A percentile compares a stretch with the other conserved stretches of the same genome.
Conservation (phyloP, 1,140 invertebrate species). For the Phymastichus coffea region DNA sequence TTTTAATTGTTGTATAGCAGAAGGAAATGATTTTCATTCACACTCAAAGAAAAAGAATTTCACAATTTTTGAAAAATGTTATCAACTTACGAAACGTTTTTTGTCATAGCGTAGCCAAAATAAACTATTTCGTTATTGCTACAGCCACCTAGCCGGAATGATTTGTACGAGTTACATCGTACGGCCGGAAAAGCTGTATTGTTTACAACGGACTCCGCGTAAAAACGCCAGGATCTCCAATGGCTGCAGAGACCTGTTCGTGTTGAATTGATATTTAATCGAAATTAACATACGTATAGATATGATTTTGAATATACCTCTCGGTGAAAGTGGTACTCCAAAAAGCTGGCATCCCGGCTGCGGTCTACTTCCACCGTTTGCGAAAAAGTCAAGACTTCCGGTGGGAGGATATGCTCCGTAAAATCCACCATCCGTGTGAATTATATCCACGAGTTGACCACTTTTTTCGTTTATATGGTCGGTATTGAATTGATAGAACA, state of each 20-base stretch:
- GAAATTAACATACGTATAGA: neutral
- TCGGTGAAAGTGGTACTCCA: neutral
- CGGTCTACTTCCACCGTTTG: slow-evolving; percentile 61
- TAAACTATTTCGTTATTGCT: slow-evolving; percentile 6
- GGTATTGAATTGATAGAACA: slow-evolving; percentile 38
- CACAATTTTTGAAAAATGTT: no score
- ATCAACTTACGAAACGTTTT: slow-evolving; percentile 17
- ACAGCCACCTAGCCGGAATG: neutral
- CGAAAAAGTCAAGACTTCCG: slow-evolving; percentile 69
- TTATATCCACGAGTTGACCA: slow-evolving; percentile 61
- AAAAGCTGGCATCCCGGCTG: slow-evolving; percentile 67
- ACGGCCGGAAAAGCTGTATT: slow-evolving; percentile 8
- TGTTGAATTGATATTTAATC: neutral
- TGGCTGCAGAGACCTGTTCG: slow-evolving; percentile 65
- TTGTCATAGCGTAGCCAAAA: slow-evolving; percentile 29
- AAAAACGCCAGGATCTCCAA: slow-evolving; percentile 63
- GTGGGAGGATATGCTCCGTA: slow-evolving; percentile 46
- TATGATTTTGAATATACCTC: slow-evolving; percentile 22
- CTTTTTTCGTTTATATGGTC: slow-evolving; percentile 44
- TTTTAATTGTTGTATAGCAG: no score
- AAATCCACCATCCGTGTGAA: slow-evolving; percentile 63
- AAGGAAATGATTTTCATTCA: neutral
- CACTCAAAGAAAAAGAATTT: no score
- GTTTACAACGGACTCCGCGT: slow-evolving; percentile 59
- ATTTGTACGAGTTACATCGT: neutral